A percentile compares a stretch with the other conserved stretches of the same genome.
phyloP scores from a whole-genome alignment of 2,797 vertebrate genomes.

The Chrosomus eos region DNA sequence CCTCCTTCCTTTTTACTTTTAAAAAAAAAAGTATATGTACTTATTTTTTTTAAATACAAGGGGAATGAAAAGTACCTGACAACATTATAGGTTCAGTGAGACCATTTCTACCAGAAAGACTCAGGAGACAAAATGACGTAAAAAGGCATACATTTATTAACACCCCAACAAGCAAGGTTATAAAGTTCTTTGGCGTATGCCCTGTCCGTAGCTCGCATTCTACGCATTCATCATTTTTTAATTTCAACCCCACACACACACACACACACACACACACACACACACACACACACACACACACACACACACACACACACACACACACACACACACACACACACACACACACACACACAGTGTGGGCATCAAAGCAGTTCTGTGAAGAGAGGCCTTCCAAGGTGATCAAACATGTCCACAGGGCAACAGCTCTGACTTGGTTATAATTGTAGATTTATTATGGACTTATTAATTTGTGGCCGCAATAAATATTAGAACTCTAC shows the following conservation, averaged over 20 bases:
- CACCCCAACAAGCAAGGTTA: too few relatives aligned
- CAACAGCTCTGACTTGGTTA: neutral
- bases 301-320: too few relatives aligned
- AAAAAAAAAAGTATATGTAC: neutral
- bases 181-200: too few relatives aligned
- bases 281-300: too few relatives aligned
- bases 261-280: too few relatives aligned
- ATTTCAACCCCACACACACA: too few relatives aligned
- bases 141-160: too few relatives aligned
- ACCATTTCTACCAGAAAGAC: too few relatives aligned
- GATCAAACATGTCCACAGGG: neutral
- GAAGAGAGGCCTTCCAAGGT: neutral
- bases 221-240: too few relatives aligned
- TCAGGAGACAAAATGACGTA: too few relatives aligned
- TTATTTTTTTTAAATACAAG: neutral
- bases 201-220: too few relatives aligned
- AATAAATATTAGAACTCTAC: conserved; percentile 24
- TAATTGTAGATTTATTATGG: conserved; percentile 6
- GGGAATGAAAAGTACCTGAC: neutral
- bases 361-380: neutral
- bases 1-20: neutral
- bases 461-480: neutral
- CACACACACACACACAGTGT: neutral
- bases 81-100: neutral
- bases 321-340: too few relatives aligned